Base-by-base conservation (phyloP, 53 echinoderm and acorn worm genomes). In the Luidia sarsii region DNA sequence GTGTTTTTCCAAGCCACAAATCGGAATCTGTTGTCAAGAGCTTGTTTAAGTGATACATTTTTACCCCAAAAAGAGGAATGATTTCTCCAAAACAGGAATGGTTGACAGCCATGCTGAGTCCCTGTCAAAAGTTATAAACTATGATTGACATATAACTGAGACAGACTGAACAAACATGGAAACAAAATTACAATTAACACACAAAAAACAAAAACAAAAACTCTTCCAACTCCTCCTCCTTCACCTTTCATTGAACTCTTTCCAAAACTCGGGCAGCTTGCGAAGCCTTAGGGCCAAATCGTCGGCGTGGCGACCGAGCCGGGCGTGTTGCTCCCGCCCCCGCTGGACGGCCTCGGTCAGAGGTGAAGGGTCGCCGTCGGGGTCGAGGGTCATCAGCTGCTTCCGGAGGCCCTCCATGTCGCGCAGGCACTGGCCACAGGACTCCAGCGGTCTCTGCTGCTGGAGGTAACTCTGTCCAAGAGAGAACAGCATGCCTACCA, bases 401-500 rank as follows among this genome's bases (percentile, higher is more conserved):
- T 67, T 50, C 67, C 72, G 80, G 19, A 87, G 32, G 62, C 71
- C 87, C 16, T 87, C 87, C 74, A 93, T 70, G 67, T 79, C 67
- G 29, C 89, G 87, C 39, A 93, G 31, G 43, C 71, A 72, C 27
- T 83, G 61, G 16, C 83, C 41, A 19, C 90, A 66, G 24, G 66
- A 56, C 50, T 82, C 71, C 30, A 93, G 41, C 31, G 81, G 65
- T 52, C 69, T 63, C 23, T 83, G 83, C 38, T 93, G 75, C 19
- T 66, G 84, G 67, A 93, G 90, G 75, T 83, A 90, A 32, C 80
- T 80, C 93, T 93, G 59, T 18, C 48, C 79, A 20, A 49, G 20
- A 70, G 16, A 66, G n/a, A 57, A 55, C 1, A 51, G n/a, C n/a
- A n/a, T n/a, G n/a, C n/a, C n/a, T n/a, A n/a, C n/a, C n/a, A n/a